Conservation (phyloP, 64 coral and sea anemone genomes). For the Montipora foliosa region DNA sequence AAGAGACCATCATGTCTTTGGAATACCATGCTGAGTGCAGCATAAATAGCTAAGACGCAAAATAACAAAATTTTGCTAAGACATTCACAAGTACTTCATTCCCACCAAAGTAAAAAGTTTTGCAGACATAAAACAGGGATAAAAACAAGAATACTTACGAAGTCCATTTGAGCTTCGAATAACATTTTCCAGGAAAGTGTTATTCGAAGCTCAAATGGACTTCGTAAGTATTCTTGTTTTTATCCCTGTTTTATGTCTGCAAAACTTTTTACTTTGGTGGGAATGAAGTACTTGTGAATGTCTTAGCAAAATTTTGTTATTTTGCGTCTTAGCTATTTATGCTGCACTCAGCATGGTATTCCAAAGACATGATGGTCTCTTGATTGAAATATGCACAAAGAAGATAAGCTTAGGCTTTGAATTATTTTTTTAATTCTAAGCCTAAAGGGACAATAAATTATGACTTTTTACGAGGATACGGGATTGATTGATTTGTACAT, state of each 20-base stretch:
- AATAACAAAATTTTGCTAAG: background rate
- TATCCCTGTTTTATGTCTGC: too few relatives aligned
- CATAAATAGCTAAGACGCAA: background rate
- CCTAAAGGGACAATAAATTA: slow-evolving; percentile 11
- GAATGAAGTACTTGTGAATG: background rate
- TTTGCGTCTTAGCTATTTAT: background rate
- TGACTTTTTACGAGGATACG: background rate
- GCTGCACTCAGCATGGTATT: background rate
- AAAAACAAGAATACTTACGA: slow-evolving; percentile 81
- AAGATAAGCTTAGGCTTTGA: background rate
- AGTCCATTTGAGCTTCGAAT: slow-evolving; percentile 90
- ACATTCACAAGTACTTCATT: background rate
- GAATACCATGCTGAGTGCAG: background rate
- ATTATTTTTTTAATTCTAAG: background rate
- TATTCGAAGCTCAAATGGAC: slow-evolving; percentile 86
- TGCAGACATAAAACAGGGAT: too few relatives aligned
- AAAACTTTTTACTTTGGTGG: background rate
- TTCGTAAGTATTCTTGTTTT: slow-evolving; percentile 86
- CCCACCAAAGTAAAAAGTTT: background rate
- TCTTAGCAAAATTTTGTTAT: background rate
- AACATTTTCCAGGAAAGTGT: slow-evolving; percentile 95
- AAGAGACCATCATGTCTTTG: background rate
- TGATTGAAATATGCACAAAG: background rate
- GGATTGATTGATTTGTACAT: background rate
- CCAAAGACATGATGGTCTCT: background rate